Conservation (phyloP, 2,113 vertebrate genomes). For the Psilopsiagon aurifrons region DNA sequence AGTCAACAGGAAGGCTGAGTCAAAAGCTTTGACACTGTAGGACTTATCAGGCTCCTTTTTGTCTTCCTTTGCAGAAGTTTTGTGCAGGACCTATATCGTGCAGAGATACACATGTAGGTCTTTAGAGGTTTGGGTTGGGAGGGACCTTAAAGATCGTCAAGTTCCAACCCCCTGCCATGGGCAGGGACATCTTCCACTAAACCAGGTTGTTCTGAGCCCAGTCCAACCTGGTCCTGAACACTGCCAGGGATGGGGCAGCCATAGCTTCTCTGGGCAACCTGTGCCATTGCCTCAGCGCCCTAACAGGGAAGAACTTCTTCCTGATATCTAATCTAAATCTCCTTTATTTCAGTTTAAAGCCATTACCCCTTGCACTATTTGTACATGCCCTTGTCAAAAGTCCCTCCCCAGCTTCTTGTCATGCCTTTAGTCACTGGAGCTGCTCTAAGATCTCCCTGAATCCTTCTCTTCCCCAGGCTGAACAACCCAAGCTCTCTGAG, state of each 20-base stretch:
- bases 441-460: background rate
- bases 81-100: no score
- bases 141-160: background rate
- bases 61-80: background rate
- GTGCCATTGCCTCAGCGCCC: background rate
- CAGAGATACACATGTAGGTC: background rate
- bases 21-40: background rate
- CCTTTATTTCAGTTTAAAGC: background rate
- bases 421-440: background rate
- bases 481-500: background rate
- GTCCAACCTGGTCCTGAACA: background rate
- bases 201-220: background rate
- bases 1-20: background rate
- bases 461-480: background rate
- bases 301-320: background rate
- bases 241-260: background rate
- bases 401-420: background rate
- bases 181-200: background rate
- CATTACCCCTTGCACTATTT: background rate
- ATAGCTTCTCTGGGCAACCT: background rate
- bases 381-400: background rate
- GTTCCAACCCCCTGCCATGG: background rate
- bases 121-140: background rate
- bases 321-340: background rate
- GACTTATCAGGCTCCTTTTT: background rate